Evolutionary conservation across 2,113 vertebrate species (phyloP), one percentile per base, ranked within the genome.

Genomic region (Morone saxatilis): DNA sequence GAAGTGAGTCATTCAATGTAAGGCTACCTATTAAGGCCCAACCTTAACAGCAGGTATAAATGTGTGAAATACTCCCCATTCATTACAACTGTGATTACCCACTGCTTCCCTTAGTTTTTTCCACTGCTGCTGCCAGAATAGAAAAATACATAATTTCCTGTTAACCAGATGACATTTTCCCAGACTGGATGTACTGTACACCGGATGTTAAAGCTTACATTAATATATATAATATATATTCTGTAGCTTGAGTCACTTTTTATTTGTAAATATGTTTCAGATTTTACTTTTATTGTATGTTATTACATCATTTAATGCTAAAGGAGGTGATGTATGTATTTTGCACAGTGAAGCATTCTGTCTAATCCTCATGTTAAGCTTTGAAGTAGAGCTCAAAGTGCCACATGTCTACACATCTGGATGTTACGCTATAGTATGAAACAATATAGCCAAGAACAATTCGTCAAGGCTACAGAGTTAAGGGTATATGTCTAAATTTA

Each of bases 341-440:
- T 25, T 61, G 5, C 16, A 43, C 59, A 69, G 8, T 48, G 8
- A 71, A 69, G 20, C 14, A 38, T 54, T 81, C 47, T 12, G 14
- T 76, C 22, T 85, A 84, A 89, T 83, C 81, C 65, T 70, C 53
- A 25, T 22, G 53, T 25, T 87, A 86, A 84, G 50, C 80, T 68
- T 71, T 50, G 10, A 41, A 11, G 72, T 63, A 10, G 17, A 54
- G 61, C 43, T 77, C 56, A 43, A 7, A 76, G 59, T 6, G 7
- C 61, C 68, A 71, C 80, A 72, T 67, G 65, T 72, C 41, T 9
- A 3, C 59, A 79, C 80, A 77, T 81, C 83, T 84, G 82, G 71
- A 72, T 69, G 38, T 75, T 81, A 17, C 12, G 1, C 41, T 74
- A 7, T 62, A 25, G 31, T 1, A 47, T 85, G 6, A 71, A 47